Conservation (phyloP, 2,888 invertebrate species). For the Nomada fabriciana region DNA sequence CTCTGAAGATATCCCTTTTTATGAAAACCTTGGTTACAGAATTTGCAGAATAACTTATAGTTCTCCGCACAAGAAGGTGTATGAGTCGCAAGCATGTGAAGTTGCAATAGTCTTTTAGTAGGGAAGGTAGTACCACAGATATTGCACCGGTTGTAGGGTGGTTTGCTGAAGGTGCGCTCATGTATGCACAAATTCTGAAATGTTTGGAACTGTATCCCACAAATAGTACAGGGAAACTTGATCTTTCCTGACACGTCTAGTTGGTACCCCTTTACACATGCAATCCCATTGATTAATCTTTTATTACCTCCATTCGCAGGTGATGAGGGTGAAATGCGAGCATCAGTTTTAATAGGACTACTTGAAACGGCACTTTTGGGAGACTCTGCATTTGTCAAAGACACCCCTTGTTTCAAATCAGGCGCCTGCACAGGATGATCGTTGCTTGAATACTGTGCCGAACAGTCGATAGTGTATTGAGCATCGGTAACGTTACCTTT, state of each 20-base stretch:
- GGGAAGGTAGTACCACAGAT: constrained; percentile 67
- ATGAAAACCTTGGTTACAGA: constrained; percentile 72
- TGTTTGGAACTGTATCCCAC: constrained; percentile 52
- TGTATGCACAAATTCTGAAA: constrained; percentile 54
- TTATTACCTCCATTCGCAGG: not conserved
- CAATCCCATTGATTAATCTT: not conserved
- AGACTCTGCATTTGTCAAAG: no score
- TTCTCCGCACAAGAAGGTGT: not conserved
- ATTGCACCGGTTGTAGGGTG: constrained; percentile 38
- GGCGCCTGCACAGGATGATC: no score
- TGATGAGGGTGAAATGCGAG: not conserved
- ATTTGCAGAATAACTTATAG: constrained; percentile 57
- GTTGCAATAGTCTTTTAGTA: constrained; percentile 41
- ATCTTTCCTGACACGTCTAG: not conserved
- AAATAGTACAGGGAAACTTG: constrained; percentile 57
- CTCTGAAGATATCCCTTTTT: constrained; percentile 46
- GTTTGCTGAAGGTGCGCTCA: constrained; percentile 33
- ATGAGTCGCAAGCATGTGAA: constrained; percentile 66
- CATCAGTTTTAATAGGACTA: not conserved
- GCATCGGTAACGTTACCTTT: no score
- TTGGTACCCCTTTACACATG: constrained; percentile 15
- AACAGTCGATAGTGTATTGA: no score
- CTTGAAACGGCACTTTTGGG: no score
- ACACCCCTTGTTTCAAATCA: no score
- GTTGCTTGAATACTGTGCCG: no score